Conservation (phyloP, 2,888 invertebrate species). For the Lobophora halterata region DNA sequence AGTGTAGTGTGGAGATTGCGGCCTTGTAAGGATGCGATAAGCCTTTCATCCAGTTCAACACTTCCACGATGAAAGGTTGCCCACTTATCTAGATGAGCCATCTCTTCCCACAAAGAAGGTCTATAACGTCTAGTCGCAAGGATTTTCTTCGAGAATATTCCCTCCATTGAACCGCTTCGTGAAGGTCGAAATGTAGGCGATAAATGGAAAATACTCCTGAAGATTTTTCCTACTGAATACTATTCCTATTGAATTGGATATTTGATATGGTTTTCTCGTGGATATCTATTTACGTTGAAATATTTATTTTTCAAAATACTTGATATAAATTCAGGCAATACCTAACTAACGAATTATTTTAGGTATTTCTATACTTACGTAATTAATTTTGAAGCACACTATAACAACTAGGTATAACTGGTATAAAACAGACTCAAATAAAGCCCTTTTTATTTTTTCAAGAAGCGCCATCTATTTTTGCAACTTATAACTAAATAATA, state of each 20-base stretch:
- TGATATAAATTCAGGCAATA: no score
- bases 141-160: constrained; percentile 44
- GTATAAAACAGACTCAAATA: no score
- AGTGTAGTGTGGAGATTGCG: constrained; percentile 14
- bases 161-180: constrained; percentile 44
- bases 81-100: constrained; percentile 77
- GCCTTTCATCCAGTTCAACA: constrained; percentile 33
- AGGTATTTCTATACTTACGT: no score
- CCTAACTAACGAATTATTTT: no score
- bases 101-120: constrained; percentile 56
- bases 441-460: not conserved
- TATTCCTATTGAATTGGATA: no score
- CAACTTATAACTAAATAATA: not conserved
- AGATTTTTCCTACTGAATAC: no score
- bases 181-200: constrained; percentile 24
- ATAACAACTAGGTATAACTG: no score
- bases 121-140: constrained; percentile 48
- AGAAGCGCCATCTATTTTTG: constrained; percentile 22
- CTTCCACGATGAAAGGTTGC: constrained; percentile 56
- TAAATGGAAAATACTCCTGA: no score
- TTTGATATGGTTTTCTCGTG: no score
- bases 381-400: no score
- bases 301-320: no score
- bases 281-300: no score
- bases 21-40: constrained; percentile 39